Evolutionary conservation across 2,888 invertebrate genomes (phyloP).

Genomic region (Cancer borealis): DNA sequence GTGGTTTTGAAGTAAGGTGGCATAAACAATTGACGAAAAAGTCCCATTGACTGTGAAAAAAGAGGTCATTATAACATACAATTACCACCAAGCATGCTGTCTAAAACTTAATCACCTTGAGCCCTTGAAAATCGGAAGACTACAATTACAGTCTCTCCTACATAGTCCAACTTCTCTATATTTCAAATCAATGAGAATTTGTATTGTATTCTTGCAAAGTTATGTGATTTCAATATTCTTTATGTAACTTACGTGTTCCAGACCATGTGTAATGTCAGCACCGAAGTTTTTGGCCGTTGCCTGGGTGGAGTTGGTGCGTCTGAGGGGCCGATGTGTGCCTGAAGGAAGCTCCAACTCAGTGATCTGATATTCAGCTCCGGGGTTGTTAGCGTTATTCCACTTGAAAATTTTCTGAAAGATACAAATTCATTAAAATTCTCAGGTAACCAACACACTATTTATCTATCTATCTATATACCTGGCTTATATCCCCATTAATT

Average conservation of each 20-base stretch:
- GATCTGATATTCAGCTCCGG: slow-evolving; percentile 83
- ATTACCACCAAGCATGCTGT: neutral
- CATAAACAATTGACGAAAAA: slow-evolving; percentile 86
- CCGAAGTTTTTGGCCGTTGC: slow-evolving; percentile 82
- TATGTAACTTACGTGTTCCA: slow-evolving; percentile 80
- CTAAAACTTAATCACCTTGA: neutral
- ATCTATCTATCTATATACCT: neutral
- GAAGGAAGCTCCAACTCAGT: slow-evolving; percentile 87
- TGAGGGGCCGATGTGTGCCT: slow-evolving; percentile 78
- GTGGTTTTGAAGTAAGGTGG: slow-evolving; percentile 85
- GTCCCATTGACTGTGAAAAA: slow-evolving; percentile 85
- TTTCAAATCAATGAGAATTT: neutral
- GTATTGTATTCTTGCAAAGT: neutral
- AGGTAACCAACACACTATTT: neutral
- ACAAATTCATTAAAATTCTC: neutral
- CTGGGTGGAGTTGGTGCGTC: slow-evolving; percentile 80
- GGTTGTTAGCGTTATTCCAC: slow-evolving; percentile 77
- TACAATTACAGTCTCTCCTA: neutral
- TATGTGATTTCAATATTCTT: neutral
- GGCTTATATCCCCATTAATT: neutral
- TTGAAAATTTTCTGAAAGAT: slow-evolving; percentile 77
- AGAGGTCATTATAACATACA: neutral
- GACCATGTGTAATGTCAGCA: slow-evolving; percentile 81
- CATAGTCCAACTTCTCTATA: neutral
- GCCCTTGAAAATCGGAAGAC: neutral